Evolutionary conservation across 2,113 vertebrate genomes (phyloP), one percentile per base, ranked within the genome.

Genomic region (Aramus guarauna): DNA sequence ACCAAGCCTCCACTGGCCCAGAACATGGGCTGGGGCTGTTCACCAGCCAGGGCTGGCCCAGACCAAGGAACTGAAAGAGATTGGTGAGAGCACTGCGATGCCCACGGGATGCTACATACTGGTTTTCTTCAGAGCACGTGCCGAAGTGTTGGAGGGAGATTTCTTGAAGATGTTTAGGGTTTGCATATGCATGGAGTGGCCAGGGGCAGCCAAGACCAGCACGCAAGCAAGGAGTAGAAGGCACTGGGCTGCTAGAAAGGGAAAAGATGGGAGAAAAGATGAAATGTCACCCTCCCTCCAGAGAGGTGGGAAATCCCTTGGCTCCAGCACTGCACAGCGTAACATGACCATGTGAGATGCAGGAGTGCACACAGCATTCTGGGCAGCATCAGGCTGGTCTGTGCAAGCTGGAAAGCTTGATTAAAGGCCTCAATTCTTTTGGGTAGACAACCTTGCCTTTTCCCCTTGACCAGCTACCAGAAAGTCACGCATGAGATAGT

Each of bases 171-270:
- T 27, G 23, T 79, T 88, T 43, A 72, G 34, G 43, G 13, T 24
- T 88, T 92, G 47, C 30, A 3, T 18, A 24, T 52, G 71, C 53
- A 52, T 45, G 78, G 43, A 92, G 43, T 29, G 24, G n/a, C 66
- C 66, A 55, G 78, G 39, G 2, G 11, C 39, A 68, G 82, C 53
- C 92, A 72, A 79, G 74, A 72, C 2, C 75, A 94, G 78, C 66
- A 93, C 21, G 3, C 43, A 93, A 68, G 78, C 81, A 82, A 97
- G 92, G 26, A 91, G 53, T 7, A 95, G 82, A 72, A 90, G 88
- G 76, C 43, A 37, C 78, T 39, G 78, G 60, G 75, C 85, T 93
- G 85, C 78, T 76, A 52, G 66, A 92, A 91, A 78, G 29, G 53
- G 66, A 90, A 67, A 90, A 92, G 52, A 85, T 17, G 16, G 19